Base-by-base conservation (phyloP, 2,888 invertebrate species). In the Octodonta nipae region DNA sequence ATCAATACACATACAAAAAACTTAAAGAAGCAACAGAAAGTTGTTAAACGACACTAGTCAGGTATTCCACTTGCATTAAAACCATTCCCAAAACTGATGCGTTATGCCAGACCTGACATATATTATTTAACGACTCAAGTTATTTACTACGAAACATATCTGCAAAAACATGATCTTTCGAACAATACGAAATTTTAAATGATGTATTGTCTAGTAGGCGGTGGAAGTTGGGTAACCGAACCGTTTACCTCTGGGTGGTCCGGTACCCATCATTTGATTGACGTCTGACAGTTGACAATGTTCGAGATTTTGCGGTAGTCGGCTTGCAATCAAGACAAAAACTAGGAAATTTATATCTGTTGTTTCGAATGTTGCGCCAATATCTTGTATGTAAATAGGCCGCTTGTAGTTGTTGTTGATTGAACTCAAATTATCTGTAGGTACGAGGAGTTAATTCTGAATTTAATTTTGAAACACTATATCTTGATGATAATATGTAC, bases 101-200 rank as follows among this genome's bases (percentile, higher is more conserved):
- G n/a, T n/a, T n/a, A n/a, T n/a, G n/a, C n/a, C n/a, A n/a, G n/a
- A n/a, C n/a, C n/a, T n/a, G n/a, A n/a, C n/a, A n/a, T n/a, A n/a
- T n/a, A n/a, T n/a, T n/a, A n/a, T n/a, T n/a, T n/a, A n/a, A n/a
- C n/a, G n/a, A n/a, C n/a, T n/a, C n/a, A n/a, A n/a, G n/a, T n/a
- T n/a, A n/a, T n/a, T n/a, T n/a, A n/a, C n/a, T 26, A 26, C 7
- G 13, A 5, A 6, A 5, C n/a, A 3, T 28, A 25, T 37, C 38
- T 30, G 38, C 35, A 42, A 41, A 42, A 44, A 41, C 35, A 30
- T 33, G 32, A 35, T 15, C 25, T 27, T 29, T 30, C 26, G 39
- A 32, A 40, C 46, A 45, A 45, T 42, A 44, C 42, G 38, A 43
- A 46, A 43, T 45, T 42, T 43, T 40, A 46, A 46, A 46, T 46